Evolutionary conservation across 2,888 invertebrate species (phyloP), one percentile per base, ranked within the genome.

Genomic region (Xiphydria camelus): DNA sequence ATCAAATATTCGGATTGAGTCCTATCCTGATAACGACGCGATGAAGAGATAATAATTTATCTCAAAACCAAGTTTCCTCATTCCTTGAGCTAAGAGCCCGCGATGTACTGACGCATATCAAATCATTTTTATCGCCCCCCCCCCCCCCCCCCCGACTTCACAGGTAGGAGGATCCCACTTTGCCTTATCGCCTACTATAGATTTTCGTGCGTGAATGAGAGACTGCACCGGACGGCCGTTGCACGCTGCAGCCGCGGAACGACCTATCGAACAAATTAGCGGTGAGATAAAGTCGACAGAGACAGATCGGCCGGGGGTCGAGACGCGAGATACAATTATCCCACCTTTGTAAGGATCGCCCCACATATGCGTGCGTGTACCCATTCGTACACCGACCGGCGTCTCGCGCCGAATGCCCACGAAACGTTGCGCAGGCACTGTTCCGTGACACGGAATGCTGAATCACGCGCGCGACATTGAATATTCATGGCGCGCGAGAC

Each of bases 201-300:
- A 29, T 17, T 38, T 43, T 21, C 31, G 25, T 43, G 18, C 12
- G 44, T 22, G 39, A 35, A 29, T 18, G 38, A 39, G 34, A 21
- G 10, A 34, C 17, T 34, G 14, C 15, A n/a, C n/a, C 14, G 10
- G 20, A 10, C 15, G 40, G 25, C n/a, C 37, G 37, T 5, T 31
- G 12, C 29, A 6, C 26, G 38, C 32, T 43, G 37, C 18, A 41
- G 25, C 33, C 17, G 23, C 33, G 40, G n/a, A 29, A 36, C 40
- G 25, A 9, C 31, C 57, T 61, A 63, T 64, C 63, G 69, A 65
- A 68, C 68, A 72, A 72, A 73, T 73, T 71, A 70, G 70, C 60
- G 55, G 53, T 46, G 52, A 61, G 73, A 71, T 73, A 72, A 72
- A 62, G 59, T 57, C 66, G 73, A 71, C 72, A 69, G 70, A 70